Conservation (phyloP, 2,113 vertebrate genomes). For the Stigmatopora argus region DNA sequence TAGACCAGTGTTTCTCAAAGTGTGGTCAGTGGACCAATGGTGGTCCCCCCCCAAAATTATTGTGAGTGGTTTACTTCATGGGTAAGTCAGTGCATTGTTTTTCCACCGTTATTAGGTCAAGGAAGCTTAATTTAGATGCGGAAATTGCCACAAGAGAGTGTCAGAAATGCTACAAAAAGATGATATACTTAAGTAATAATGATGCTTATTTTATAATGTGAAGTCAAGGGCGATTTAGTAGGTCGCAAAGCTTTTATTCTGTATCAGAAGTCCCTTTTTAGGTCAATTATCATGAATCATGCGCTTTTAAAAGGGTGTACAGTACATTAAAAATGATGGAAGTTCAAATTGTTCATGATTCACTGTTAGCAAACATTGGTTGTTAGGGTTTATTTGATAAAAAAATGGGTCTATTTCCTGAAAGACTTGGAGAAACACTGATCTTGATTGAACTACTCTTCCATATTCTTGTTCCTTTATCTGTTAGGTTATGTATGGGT, state of each 20-base stretch:
- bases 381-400: background rate
- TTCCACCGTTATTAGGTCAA: too few species aligned
- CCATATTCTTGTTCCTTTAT: conserved; percentile 33
- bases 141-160: too few species aligned
- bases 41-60: background rate
- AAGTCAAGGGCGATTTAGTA: too few species aligned
- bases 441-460: background rate
- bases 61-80: background rate
- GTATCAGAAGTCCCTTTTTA: too few species aligned
- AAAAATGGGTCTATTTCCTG: background rate
- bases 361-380: background rate
- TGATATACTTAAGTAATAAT: too few species aligned
- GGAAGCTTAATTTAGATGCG: too few species aligned
- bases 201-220: too few species aligned
- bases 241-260: too few species aligned
- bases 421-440: background rate
- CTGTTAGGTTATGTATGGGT: conserved; percentile 20
- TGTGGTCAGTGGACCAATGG: background rate
- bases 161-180: too few species aligned
- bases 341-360: background rate
- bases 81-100: background rate
- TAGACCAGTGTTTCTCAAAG: conserved; percentile 1
- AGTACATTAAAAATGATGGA: background rate
- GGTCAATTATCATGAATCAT: too few species aligned
- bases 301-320: too few species aligned